Percentiles rank a stretch among this genome's conserved stretches.
Conservation (phyloP, 2,888 invertebrate genomes). For the Microctonus hyperodae region DNA sequence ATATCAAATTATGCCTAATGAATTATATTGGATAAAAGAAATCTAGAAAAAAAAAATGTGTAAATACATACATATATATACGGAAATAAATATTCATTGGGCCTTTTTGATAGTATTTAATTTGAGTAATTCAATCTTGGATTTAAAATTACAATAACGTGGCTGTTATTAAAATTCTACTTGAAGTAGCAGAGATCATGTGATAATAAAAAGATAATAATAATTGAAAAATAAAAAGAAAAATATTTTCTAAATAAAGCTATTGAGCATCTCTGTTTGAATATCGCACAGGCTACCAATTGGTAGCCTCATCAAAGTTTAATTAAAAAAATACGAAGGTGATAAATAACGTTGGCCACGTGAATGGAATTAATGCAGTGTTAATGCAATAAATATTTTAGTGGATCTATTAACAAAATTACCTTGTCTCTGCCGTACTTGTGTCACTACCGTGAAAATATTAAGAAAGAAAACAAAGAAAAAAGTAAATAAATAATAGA, state of each 20-base stretch:
- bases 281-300: conserved; percentile 17
- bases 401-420: conserved; percentile 40
- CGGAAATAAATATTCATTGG: not conserved
- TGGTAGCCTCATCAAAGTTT: conserved; percentile 18
- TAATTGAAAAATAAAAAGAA: conserved; percentile 12
- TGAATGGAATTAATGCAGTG: conserved; percentile 25
- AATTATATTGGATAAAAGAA: not conserved
- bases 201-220: conserved; percentile 14
- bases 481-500: conserved; percentile 39
- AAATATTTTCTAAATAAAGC: conserved; percentile 23
- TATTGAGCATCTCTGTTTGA: conserved; percentile 30
- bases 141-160: not conserved
- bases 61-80: not conserved
- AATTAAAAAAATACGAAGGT: conserved; percentile 9
- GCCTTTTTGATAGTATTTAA: not conserved
- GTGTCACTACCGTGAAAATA: conserved; percentile 51
- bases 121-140: conserved; percentile 1
- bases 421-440: conserved; percentile 56
- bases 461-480: conserved; percentile 45
- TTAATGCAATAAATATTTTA: conserved; percentile 23
- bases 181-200: not conserved
- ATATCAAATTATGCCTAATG: not conserved
- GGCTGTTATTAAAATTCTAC: not conserved
- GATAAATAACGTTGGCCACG: conserved; percentile 12
- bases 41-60: no score